Base-by-base conservation (phyloP, 2,888 invertebrate species). In the Oegoconia quadripuncta region DNA sequence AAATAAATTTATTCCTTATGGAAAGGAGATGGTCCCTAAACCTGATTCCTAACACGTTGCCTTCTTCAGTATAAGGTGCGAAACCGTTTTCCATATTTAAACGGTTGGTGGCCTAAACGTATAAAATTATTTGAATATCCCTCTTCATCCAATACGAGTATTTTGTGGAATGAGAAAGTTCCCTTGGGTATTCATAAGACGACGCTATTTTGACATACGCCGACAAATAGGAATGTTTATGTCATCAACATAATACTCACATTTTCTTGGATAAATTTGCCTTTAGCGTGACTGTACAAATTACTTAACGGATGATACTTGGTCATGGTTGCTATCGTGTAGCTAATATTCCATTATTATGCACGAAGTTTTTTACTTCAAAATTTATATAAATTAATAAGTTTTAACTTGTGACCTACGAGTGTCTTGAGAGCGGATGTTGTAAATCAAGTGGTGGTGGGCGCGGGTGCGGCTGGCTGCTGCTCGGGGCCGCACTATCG, bases 381-480 rank as follows among this genome's bases (percentile, higher is more conserved):
- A n/a, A n/a, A n/a, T n/a, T n/a, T n/a, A n/a, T n/a, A n/a, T n/a
- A n/a, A 26, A n/a, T 8, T 26, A 3, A 26, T 26, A n/a, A n/a
- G n/a, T 9, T 26, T 26, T 1, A 26, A 26, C 26, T 26, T 48
- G 41, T 41, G 42, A 57, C 55, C 54, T 55, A 38, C 34, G 41
- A 43, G 44, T 56, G 52, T 64, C 59, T 57, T 50, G 20, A 51
- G 58, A 53, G n/a, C 46, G 54, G 41, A 41, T 39, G 58, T 50
- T 52, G 63, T 74, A 65, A 73, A 69, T 74, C 64, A 66, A 47
- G 15, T 12, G 23, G 13, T 13, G 20, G 28, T 35, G 42, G 39
- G 40, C 42, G 37, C 44, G 42, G 43, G 29, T 29, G 12, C 22
- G n/a, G n/a, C n/a, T n/a, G n/a, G n/a, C n/a, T 22, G 22, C 22